These are phyloP conservation scores for Drosophila algonquin DNA, from an alignment of 2,888 invertebrate species.

Conservation along the genomic window DNA sequence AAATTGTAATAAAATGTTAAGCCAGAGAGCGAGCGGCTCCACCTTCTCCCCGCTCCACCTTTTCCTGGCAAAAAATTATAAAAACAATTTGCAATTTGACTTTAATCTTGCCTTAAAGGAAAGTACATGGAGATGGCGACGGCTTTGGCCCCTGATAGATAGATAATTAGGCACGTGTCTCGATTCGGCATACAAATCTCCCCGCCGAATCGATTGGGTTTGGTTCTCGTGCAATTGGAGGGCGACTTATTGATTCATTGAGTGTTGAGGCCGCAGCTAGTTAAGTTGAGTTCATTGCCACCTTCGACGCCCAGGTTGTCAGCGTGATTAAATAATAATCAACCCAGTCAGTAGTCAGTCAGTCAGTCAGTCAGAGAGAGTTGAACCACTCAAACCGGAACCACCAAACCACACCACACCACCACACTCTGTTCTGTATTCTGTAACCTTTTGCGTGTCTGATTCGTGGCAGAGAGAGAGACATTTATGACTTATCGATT, in stretches of 20 bases:
- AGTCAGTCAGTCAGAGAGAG: not conserved
- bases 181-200: slow-evolving; percentile 8
- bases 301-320: slow-evolving; percentile 61
- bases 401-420: slow-evolving; percentile 1
- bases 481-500: slow-evolving; percentile 77
- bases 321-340: slow-evolving; percentile 68
- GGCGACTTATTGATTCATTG: slow-evolving; percentile 43
- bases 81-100: slow-evolving; percentile 68
- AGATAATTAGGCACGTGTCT: slow-evolving; percentile 45
- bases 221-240: slow-evolving; percentile 10
- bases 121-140: slow-evolving; percentile 3
- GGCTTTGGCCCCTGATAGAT: not conserved
- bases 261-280: slow-evolving; percentile 43
- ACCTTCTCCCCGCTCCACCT: not conserved
- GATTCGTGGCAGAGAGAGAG: slow-evolving; percentile 54
- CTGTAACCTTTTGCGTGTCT: slow-evolving; percentile 63
- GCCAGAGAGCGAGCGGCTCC: slow-evolving; percentile 5
- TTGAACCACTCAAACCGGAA: slow-evolving; percentile 6
- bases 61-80: slow-evolving; percentile 59
- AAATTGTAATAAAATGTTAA: slow-evolving; percentile 62
- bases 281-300: slow-evolving; percentile 47
- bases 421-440: not conserved
- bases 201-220: slow-evolving; percentile 30
- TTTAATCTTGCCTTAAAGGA: slow-evolving; percentile 41
- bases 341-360: slow-evolving; percentile 3